These are phyloP conservation scores for Zosterops lateralis DNA, from an alignment of 2,113 vertebrate species.

Conservation along the genomic window DNA sequence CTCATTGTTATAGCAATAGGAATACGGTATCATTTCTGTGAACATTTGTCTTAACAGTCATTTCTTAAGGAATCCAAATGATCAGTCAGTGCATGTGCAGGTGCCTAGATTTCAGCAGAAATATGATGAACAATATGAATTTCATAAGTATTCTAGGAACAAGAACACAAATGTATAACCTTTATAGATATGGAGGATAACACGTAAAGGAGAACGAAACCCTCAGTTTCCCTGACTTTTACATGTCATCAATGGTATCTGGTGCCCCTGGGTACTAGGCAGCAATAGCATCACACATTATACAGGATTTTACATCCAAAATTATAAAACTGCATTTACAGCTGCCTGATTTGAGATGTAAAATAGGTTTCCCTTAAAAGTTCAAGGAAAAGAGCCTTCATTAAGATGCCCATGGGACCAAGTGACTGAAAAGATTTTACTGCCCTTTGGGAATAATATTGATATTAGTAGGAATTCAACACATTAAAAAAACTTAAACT, in stretches of 20 bases:
- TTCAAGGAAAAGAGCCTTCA: neutral
- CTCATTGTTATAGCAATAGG: neutral
- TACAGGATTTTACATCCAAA: neutral
- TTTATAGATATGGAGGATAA: neutral
- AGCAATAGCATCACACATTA: neutral
- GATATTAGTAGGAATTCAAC: neutral
- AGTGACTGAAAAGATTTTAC: neutral
- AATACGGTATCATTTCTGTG: neutral
- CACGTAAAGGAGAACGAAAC: neutral
- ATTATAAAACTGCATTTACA: neutral
- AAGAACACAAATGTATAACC: neutral
- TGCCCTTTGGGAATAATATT: neutral
- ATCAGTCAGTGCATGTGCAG: neutral
- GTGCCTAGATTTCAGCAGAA: neutral
- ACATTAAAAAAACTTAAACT: neutral
- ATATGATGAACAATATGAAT: neutral
- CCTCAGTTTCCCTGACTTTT: neutral
- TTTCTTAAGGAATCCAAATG: neutral
- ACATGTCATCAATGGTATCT: rapidly evolving
- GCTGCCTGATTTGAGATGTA: neutral
- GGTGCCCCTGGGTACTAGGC: neutral
- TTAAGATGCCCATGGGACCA: neutral
- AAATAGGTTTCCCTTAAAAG: neutral
- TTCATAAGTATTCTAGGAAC: neutral
- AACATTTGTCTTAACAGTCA: neutral